Evolutionary conservation across 2,888 invertebrate species (phyloP).

Genomic region (Adelphocoris suturalis): DNA sequence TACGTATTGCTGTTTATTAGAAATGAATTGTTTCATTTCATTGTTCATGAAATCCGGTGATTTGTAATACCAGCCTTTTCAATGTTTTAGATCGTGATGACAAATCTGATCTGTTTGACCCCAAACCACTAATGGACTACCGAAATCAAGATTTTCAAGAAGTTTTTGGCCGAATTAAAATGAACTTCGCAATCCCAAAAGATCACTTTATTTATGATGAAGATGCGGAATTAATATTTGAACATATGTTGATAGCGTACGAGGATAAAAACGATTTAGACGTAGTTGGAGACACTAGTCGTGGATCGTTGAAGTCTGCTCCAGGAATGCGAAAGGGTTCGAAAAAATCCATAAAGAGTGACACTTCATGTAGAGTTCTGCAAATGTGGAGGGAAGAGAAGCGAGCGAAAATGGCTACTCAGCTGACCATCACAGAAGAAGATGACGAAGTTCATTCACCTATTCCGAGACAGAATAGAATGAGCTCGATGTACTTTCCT

Average conservation of each 20-base stretch:
- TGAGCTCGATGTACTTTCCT: background rate
- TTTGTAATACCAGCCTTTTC: too few species aligned
- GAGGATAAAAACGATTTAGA: background rate
- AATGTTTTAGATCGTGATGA: background rate
- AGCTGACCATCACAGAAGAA: background rate
- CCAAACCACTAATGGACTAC: slow-evolving; percentile 17
- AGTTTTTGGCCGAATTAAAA: slow-evolving; percentile 17
- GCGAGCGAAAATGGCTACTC: background rate
- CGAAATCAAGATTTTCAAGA: background rate
- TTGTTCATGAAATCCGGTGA: too few species aligned
- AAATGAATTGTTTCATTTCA: background rate
- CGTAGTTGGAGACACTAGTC: background rate
- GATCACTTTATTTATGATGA: background rate
- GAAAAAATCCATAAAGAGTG: background rate
- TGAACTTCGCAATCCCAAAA: background rate
- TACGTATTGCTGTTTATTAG: too few species aligned
- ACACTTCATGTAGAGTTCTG: background rate
- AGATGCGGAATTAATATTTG: slow-evolving; percentile 19
- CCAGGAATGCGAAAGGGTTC: background rate
- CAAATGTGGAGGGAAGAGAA: slow-evolving; percentile 24
- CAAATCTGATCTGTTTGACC: background rate
- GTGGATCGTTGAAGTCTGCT: background rate
- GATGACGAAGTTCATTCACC: background rate
- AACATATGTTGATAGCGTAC: slow-evolving; percentile 43
- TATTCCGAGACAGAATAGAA: background rate